Evolutionary conservation across 2,797 vertebrate genomes (phyloP).

Genomic region (Microhierax caerulescens): DNA sequence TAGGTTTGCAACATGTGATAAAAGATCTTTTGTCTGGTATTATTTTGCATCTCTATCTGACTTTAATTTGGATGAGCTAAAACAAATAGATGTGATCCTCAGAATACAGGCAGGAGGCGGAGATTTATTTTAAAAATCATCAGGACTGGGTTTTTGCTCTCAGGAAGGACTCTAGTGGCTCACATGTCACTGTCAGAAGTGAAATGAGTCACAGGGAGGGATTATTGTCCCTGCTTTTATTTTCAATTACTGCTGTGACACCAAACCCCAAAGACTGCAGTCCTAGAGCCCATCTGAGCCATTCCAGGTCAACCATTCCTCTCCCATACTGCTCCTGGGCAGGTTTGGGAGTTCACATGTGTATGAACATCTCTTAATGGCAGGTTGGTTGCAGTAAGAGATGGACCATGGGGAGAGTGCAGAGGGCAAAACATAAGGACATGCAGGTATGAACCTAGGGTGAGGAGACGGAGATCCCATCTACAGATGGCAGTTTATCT

Average conservation of each 20-base stretch:
- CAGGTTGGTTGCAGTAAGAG: background rate
- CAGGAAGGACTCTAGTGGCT: background rate
- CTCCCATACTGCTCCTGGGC: background rate
- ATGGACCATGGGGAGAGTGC: fast-evolving
- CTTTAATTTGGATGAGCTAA: background rate
- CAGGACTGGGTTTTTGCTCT: background rate
- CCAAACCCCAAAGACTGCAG: background rate
- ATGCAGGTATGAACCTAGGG: background rate
- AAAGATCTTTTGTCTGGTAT: background rate
- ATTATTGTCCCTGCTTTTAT: background rate
- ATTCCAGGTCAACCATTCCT: background rate
- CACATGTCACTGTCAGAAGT: background rate
- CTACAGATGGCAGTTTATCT: background rate
- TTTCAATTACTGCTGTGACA: background rate
- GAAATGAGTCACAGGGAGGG: background rate
- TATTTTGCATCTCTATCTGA: background rate
- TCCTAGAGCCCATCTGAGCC: background rate
- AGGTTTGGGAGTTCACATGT: background rate
- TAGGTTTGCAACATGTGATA: background rate
- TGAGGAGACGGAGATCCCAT: background rate
- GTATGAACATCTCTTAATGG: background rate
- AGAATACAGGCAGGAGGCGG: background rate
- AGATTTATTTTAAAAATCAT: background rate
- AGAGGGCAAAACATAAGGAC: background rate
- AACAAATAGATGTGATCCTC: background rate